Evolutionary conservation across 2,888 invertebrate genomes (phyloP), one percentile per base, ranked within the genome.

Genomic region (Malacosoma neustria): DNA sequence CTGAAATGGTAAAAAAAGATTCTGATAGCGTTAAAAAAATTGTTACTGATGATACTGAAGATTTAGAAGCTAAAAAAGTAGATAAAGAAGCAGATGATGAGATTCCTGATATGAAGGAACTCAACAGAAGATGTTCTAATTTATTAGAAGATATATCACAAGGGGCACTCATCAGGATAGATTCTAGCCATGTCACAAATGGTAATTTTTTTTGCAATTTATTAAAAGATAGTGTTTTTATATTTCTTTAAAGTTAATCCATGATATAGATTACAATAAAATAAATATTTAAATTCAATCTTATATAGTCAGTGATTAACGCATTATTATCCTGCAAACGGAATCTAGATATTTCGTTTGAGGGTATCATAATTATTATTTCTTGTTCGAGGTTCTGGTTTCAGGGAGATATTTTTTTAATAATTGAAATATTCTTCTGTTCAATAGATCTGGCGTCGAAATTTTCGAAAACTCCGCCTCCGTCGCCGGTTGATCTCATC

Each of bases 391-490:
- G n/a, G n/a, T n/a, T n/a, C n/a, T n/a, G n/a, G n/a, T n/a, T n/a
- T n/a, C n/a, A n/a, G n/a, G n/a, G n/a, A n/a, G n/a, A n/a, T n/a
- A n/a, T n/a, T n/a, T n/a, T n/a, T n/a, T n/a, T n/a, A n/a, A n/a
- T n/a, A n/a, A n/a, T n/a, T n/a, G n/a, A n/a, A n/a, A n/a, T n/a
- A n/a, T n/a, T n/a, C n/a, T n/a, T n/a, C n/a, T n/a, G n/a, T n/a
- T n/a, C n/a, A n/a, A 37, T 74, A 90, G 91, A 89, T 77, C 73
- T 89, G 54, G 88, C 87, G 43, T 88, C 90, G 38, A 89, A 88
- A 61, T 87, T 89, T 54, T 89, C 90, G 29, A 90, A 90, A 65
- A 91, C 91, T 41, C 91, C 91, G 44, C 91, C 91, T 35, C 91
- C 91, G 4, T 91, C 91, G 51, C 91, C 91, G 30, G 90, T 91